Conservation (phyloP, 2,113 vertebrate species). For the Halcyon senegalensis region DNA sequence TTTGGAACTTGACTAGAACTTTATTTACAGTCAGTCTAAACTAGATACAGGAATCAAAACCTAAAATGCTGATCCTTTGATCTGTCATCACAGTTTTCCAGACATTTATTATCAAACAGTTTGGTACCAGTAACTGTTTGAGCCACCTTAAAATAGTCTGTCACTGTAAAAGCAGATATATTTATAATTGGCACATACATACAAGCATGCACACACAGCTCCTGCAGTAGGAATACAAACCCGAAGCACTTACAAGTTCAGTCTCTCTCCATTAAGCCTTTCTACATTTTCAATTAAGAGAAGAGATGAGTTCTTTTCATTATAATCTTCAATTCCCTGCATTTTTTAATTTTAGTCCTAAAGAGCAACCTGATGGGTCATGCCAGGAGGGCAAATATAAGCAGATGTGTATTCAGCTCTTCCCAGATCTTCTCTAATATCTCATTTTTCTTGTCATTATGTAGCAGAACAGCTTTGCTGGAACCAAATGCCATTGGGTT, state of each 20-base stretch:
- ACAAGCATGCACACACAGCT: neutral
- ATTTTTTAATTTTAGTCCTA: constrained; percentile 34
- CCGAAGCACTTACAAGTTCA: constrained; percentile 10
- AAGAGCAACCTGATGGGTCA: neutral
- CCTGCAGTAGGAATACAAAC: neutral
- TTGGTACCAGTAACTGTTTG: constrained; percentile 31
- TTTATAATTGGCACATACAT: neutral
- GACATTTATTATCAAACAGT: constrained; percentile 14
- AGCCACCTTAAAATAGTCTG: constrained; percentile 49
- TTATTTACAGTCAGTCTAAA: constrained; percentile 54
- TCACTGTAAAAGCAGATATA: constrained; percentile 2
- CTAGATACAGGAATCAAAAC: constrained; percentile 30
- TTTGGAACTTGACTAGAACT: constrained; percentile 52
- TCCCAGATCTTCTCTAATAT: neutral
- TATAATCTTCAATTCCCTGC: neutral
- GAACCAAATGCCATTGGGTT: constrained; percentile 25
- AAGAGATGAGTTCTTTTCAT: neutral
- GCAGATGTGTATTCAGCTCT: constrained; percentile 17
- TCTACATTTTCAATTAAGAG: constrained; percentile 16
- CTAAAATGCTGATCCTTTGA: constrained; percentile 37
- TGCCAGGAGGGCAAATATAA: constrained; percentile 40
- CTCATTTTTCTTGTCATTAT: constrained; percentile 29
- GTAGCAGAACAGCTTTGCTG: constrained; percentile 7
- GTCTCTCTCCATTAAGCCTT: neutral
- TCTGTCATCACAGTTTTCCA: constrained; percentile 47